phyloP scores from a whole-genome alignment of 2,113 vertebrate species.

The Notarius lentiginosus region DNA sequence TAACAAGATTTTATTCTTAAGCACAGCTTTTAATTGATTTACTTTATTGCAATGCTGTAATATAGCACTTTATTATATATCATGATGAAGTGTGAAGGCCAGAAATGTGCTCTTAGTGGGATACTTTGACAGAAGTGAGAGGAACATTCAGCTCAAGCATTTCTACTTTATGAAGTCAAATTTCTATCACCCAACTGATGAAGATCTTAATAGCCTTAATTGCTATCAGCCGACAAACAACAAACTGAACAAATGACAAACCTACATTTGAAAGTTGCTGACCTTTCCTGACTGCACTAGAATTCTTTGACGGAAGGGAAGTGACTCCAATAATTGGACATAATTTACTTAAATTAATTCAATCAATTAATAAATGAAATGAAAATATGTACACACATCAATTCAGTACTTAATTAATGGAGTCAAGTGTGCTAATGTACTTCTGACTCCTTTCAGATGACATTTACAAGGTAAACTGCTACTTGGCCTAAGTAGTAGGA shows the following conservation, averaged over 20 bases:
- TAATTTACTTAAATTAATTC: not conserved
- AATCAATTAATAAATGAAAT: constrained; percentile 13
- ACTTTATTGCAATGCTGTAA: not conserved
- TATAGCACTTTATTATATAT: not conserved
- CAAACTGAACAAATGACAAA: not conserved
- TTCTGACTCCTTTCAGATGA: not conserved
- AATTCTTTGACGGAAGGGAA: not conserved
- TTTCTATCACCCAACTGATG: not conserved
- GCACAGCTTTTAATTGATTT: not conserved
- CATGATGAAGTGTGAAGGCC: not conserved
- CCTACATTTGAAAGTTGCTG: not conserved
- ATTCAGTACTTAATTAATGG: not conserved
- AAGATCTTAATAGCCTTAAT: not conserved
- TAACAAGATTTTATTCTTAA: not conserved
- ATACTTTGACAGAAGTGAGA: not conserved
- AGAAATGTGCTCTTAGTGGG: not conserved
- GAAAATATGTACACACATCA: not conserved
- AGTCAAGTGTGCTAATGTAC: not conserved
- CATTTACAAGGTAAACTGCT: not conserved
- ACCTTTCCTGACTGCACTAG: not conserved
- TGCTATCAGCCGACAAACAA: not conserved
- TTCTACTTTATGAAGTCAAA: not conserved
- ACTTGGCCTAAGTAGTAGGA: not conserved
- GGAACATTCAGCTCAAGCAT: not conserved
- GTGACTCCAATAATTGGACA: constrained; percentile 7